These are phyloP conservation scores for Melanostoma scalare DNA, from an alignment of 2,888 invertebrate species.

Conservation along the genomic window DNA sequence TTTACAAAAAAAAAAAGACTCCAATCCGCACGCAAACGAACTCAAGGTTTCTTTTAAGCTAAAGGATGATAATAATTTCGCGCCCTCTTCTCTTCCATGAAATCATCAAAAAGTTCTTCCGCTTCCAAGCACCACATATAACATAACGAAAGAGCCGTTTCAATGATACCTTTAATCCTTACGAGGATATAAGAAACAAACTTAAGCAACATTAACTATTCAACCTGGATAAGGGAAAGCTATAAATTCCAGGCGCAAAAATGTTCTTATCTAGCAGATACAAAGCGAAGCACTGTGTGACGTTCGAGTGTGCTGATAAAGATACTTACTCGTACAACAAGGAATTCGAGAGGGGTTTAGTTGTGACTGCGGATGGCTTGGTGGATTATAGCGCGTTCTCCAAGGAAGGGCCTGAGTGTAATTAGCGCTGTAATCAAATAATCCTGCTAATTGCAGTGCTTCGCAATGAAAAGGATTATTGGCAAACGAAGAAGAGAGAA, in stretches of 20 bases:
- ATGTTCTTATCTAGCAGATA: conserved; percentile 64
- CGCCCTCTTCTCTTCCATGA: conserved; percentile 22
- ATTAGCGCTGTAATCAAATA: conserved; percentile 76
- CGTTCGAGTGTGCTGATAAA: conserved; percentile 31
- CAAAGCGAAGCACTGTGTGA: conserved; percentile 41
- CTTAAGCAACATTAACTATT: conserved; percentile 72
- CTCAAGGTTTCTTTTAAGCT: background rate
- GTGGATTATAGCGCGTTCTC: conserved; percentile 47
- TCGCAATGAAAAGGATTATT: conserved; percentile 74
- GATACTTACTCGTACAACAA: background rate
- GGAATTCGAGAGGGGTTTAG: conserved; percentile 7
- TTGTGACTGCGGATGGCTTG: conserved; percentile 16
- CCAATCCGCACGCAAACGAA: conserved; percentile 24
- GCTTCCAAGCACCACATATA: conserved; percentile 17
- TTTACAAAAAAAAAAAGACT: conserved; percentile 3
- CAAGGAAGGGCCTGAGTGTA: conserved; percentile 33
- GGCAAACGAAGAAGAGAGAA: conserved; percentile 34
- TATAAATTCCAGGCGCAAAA: conserved; percentile 60
- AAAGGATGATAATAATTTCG: conserved; percentile 39
- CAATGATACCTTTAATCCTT: conserved; percentile 50
- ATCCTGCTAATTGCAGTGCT: conserved; percentile 76
- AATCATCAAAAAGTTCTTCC: conserved; percentile 11
- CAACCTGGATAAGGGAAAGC: conserved; percentile 69
- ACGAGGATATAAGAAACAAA: conserved; percentile 62
- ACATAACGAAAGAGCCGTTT: conserved; percentile 33